Conservation (phyloP, 2,113 vertebrate genomes). For the Platysteira castanea region DNA sequence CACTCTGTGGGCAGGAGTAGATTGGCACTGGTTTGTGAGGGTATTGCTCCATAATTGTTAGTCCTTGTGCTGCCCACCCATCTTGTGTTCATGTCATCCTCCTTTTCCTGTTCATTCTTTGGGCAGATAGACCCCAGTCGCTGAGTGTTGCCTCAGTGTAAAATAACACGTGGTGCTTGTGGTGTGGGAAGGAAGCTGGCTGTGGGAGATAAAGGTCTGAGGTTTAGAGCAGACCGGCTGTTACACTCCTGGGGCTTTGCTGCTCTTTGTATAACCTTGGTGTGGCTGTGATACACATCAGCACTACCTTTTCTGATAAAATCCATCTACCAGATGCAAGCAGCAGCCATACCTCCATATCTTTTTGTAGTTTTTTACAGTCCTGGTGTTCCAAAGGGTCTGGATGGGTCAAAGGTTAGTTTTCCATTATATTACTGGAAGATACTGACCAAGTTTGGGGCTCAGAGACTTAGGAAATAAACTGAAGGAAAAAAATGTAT, state of each 20-base stretch:
- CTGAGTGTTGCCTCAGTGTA: constrained; percentile 32
- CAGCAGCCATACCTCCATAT: constrained; percentile 1
- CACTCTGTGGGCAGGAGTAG: background rate
- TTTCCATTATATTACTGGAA: background rate
- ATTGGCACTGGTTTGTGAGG: background rate
- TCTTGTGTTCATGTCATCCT: no score
- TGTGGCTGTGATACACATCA: constrained; percentile 66
- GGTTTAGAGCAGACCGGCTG: constrained; percentile 66
- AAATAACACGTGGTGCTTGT: constrained; percentile 55
- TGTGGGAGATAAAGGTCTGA: constrained; percentile 70
- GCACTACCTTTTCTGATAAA: constrained; percentile 57
- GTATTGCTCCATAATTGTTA: background rate
- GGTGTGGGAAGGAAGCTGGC: constrained; percentile 71
- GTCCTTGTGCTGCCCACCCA: background rate
- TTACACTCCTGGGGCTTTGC: constrained; percentile 61
- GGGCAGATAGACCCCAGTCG: background rate
- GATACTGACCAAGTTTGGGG: background rate
- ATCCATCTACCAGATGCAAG: constrained; percentile 33
- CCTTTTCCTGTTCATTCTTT: no score
- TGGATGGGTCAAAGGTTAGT: background rate
- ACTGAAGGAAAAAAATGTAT: background rate
- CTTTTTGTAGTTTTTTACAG: background rate
- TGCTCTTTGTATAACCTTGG: constrained; percentile 69
- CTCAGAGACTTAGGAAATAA: background rate
- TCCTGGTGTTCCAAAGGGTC: background rate